Evolutionary conservation across 2,888 invertebrate species (phyloP).

Genomic region (Agrotis puta): DNA sequence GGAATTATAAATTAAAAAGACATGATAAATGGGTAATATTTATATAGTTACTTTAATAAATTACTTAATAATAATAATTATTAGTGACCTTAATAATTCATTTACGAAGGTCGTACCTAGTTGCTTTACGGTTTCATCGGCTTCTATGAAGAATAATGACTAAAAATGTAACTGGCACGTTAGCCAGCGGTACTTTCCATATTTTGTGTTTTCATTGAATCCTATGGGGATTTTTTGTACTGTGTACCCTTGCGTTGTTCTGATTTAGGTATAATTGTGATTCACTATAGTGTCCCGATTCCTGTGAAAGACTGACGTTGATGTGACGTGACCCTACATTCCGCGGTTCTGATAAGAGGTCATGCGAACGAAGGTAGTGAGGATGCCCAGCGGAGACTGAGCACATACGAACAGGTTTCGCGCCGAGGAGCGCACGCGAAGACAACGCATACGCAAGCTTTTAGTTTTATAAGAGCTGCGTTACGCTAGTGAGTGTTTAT

Average conservation of each 20-base stretch:
- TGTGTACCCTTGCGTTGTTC: conserved; percentile 36
- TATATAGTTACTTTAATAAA: too few relatives aligned
- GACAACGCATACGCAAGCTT: conserved; percentile 21
- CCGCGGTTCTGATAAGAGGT: conserved; percentile 81
- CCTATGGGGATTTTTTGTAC: conserved; percentile 29
- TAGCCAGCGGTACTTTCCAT: conserved; percentile 21
- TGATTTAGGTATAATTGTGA: conserved; percentile 54
- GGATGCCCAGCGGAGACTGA: conserved; percentile 62
- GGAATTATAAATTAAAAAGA: too few relatives aligned
- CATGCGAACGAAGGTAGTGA: conserved; percentile 69
- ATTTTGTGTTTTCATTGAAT: conserved; percentile 1
- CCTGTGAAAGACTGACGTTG: conserved; percentile 41
- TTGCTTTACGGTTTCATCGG: neutral
- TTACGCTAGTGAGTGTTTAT: conserved; percentile 32
- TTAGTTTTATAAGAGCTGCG: conserved; percentile 34
- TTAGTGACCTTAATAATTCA: too few relatives aligned
- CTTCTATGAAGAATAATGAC: neutral
- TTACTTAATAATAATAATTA: too few relatives aligned
- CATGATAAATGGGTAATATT: too few relatives aligned
- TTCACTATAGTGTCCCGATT: conserved; percentile 56
- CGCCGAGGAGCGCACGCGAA: conserved; percentile 78
- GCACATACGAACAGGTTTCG: conserved; percentile 76
- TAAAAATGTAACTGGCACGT: conserved; percentile 17
- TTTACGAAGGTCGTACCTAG: neutral
- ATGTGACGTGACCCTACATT: conserved; percentile 58